Conservation (phyloP, 2,113 vertebrate genomes). For the Ptyas mucosa region DNA sequence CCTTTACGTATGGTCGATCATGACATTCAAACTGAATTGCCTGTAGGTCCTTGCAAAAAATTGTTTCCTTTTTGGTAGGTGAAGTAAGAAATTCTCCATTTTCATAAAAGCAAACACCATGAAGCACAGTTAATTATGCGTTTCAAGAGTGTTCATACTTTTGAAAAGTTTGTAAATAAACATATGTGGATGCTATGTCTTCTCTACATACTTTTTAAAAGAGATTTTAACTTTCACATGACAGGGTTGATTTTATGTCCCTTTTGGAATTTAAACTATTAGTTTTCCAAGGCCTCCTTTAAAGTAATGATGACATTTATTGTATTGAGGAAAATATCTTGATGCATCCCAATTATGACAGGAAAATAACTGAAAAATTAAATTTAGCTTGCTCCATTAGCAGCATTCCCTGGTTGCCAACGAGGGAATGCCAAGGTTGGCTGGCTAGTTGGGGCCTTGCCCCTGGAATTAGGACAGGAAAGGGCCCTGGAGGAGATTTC, state of each 20-base stretch:
- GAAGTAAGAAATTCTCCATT: neutral
- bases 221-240: neutral
- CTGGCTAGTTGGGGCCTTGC: neutral
- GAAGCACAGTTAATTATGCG: accelerated
- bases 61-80: neutral
- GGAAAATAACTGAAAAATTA: neutral
- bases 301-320: neutral
- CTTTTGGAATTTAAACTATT: neutral
- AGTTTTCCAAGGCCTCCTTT: neutral
- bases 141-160: accelerated
- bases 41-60: neutral
- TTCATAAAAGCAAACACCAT: neutral
- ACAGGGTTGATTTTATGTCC: neutral
- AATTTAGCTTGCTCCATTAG: neutral
- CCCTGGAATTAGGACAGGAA: neutral
- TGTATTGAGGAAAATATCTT: neutral
- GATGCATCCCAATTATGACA: neutral
- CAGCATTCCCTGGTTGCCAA: neutral
- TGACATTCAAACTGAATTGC: neutral
- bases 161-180: neutral
- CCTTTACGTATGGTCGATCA: neutral
- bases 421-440: no score
- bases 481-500: neutral
- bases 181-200: neutral
- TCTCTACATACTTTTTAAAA: neutral